These are phyloP conservation scores for Drosophila equinoxialis DNA, from an alignment of 1,140 invertebrate species.

Conservation along the genomic window DNA sequence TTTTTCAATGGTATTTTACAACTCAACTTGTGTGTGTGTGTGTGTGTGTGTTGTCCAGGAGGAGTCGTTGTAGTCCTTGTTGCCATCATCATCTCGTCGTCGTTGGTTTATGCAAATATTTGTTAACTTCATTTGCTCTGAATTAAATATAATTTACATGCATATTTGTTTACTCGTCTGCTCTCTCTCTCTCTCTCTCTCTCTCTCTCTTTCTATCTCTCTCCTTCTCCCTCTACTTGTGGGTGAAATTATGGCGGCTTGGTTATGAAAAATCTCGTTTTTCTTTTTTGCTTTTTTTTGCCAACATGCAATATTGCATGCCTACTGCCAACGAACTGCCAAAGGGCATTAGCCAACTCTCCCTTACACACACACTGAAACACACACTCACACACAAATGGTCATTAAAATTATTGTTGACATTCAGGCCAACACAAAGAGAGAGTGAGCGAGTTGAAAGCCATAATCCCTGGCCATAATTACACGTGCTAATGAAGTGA, in stretches of 20 bases:
- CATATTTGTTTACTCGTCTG: conserved; percentile 62
- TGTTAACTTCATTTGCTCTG: conserved; percentile 79
- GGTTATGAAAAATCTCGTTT: conserved; percentile 18
- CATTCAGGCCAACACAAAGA: conserved; percentile 52
- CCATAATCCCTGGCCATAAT: conserved; percentile 59
- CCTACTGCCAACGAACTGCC: conserved; percentile 9
- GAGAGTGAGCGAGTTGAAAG: conserved; percentile 6
- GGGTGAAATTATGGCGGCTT: conserved; percentile 31
- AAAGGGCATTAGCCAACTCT: conserved; percentile 47
- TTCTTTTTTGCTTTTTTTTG: conserved; percentile 29
- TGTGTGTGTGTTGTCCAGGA: conserved; percentile 2
- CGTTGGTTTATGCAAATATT: conserved; percentile 68
- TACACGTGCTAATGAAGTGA: conserved; percentile 70
- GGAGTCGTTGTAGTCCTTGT: conserved; percentile 6
- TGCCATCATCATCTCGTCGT: conserved; percentile 18
- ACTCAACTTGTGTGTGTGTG: conserved; percentile 14
- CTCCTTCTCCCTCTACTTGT: not conserved
- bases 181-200: not conserved
- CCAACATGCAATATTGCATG: conserved; percentile 54
- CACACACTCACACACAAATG: not conserved
- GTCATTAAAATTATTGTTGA: conserved; percentile 75
- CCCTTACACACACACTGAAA: not conserved
- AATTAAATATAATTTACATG: conserved; percentile 82
- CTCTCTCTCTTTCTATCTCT: no score
- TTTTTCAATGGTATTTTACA: conserved; percentile 28